phyloP scores from a whole-genome alignment of 2,113 vertebrate genomes.

The Phocoena sinus region DNA sequence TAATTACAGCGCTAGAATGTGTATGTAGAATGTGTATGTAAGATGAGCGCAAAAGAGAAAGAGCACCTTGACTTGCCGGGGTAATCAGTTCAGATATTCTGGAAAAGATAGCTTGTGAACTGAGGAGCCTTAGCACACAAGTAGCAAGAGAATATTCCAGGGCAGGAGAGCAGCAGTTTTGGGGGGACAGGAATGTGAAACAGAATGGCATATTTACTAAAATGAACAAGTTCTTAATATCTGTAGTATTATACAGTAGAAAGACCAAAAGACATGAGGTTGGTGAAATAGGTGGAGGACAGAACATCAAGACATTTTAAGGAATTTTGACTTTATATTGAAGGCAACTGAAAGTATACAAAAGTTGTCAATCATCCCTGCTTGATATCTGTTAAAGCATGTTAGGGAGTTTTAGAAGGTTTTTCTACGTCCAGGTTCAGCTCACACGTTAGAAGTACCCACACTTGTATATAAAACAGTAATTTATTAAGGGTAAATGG shows the following conservation, averaged over 20 bases:
- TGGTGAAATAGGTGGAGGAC: neutral
- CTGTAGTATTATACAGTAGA: neutral
- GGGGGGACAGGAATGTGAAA: neutral
- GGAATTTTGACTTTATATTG: neutral
- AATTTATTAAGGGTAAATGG: constrained; percentile 11
- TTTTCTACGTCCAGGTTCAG: neutral
- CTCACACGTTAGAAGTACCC: neutral
- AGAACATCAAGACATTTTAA: neutral
- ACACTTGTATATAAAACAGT: neutral
- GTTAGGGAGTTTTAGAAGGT: neutral
- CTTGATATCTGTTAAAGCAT: neutral
- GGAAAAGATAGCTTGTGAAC: neutral
- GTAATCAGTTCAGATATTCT: neutral
- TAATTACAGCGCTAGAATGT: neutral
- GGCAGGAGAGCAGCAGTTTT: neutral
- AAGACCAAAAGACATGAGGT: neutral
- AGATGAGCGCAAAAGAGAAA: neutral
- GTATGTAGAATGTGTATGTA: neutral
- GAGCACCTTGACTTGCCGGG: neutral
- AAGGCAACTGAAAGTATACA: neutral
- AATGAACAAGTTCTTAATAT: neutral
- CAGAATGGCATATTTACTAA: neutral
- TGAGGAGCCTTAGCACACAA: neutral
- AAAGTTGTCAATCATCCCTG: neutral
- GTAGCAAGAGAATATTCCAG: neutral